Evolutionary conservation across 2,888 invertebrate genomes (phyloP).

Genomic region (Theretra japonica): DNA sequence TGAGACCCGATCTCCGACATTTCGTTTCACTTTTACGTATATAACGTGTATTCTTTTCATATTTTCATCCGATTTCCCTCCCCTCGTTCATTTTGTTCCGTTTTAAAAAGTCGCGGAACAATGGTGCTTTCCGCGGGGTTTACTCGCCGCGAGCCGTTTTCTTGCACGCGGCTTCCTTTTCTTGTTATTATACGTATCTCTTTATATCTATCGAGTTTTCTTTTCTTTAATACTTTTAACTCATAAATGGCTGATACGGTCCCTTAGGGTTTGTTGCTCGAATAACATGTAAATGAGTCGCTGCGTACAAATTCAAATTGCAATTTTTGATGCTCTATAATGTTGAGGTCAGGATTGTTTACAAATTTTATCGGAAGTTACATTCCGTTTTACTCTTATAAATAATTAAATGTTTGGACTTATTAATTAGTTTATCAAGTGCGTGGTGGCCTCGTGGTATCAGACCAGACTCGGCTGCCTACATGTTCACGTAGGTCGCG

Average conservation of each 20-base stretch:
- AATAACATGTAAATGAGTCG: constrained; percentile 84
- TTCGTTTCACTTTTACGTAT: constrained; percentile 82
- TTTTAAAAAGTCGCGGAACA: constrained; percentile 83
- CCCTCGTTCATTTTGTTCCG: constrained; percentile 82
- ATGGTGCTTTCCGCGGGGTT: constrained; percentile 79
- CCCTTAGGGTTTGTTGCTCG: constrained; percentile 81
- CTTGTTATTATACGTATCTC: constrained; percentile 79
- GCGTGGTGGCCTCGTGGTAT: too few species aligned
- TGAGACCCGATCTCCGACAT: constrained; percentile 81
- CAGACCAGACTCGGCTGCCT: too few species aligned
- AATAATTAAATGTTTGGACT: background rate
- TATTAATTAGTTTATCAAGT: too few species aligned
- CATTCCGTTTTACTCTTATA: background rate
- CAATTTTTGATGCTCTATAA: constrained; percentile 61
- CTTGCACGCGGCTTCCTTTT: constrained; percentile 79
- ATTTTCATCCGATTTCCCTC: constrained; percentile 85
- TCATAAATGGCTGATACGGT: constrained; percentile 83
- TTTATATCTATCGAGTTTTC: constrained; percentile 81
- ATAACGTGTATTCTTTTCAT: constrained; percentile 84
- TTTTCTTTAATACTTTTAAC: constrained; percentile 84
- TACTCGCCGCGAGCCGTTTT: constrained; percentile 81
- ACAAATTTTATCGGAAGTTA: background rate
- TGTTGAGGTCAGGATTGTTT: constrained; percentile 44
- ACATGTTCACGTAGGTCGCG: too few species aligned
- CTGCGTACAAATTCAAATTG: constrained; percentile 75